These are phyloP conservation scores for Betta splendens DNA, from an alignment of 2,797 vertebrate genomes.

Conservation along the genomic window DNA sequence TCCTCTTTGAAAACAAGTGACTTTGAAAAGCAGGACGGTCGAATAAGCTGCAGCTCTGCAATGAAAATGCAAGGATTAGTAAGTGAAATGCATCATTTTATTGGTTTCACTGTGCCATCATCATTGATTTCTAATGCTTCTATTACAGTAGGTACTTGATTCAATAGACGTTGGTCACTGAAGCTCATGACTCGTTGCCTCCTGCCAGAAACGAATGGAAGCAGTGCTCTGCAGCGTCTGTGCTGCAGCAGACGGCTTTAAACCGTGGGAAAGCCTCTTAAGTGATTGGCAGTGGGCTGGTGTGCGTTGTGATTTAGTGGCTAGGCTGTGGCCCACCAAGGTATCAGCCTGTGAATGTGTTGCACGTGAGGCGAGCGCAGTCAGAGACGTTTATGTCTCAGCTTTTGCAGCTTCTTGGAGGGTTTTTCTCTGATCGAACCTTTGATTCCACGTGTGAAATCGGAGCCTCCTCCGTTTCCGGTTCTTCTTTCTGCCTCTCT, in stretches of 20 bases:
- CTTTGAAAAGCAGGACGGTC: neutral
- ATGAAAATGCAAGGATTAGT: conserved; percentile 26
- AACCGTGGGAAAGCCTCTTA: conserved; percentile 22
- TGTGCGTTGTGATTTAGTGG: conserved; percentile 20
- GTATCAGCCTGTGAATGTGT: neutral
- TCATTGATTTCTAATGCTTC: neutral
- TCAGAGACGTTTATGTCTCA: too few species aligned
- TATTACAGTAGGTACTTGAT: conserved; percentile 7
- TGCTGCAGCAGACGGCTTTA: conserved; percentile 24
- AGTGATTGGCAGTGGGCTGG: conserved; percentile 20
- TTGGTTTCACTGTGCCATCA: conserved; percentile 4
- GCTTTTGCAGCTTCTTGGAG: neutral
- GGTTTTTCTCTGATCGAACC: too few species aligned
- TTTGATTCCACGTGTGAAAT: neutral
- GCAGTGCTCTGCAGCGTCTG: conserved; percentile 20
- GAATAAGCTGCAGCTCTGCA: conserved; percentile 16
- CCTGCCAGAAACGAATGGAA: too few species aligned
- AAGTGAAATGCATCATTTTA: conserved; percentile 22
- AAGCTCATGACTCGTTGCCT: conserved; percentile 17
- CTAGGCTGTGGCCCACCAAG: neutral
- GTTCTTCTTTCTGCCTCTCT: neutral
- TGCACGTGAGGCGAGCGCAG: too few species aligned
- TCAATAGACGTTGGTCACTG: too few species aligned
- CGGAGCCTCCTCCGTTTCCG: neutral
- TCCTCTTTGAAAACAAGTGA: conserved; percentile 12